Base-by-base conservation (phyloP, 2,113 vertebrate species). In the Corynorhinus townsendii region DNA sequence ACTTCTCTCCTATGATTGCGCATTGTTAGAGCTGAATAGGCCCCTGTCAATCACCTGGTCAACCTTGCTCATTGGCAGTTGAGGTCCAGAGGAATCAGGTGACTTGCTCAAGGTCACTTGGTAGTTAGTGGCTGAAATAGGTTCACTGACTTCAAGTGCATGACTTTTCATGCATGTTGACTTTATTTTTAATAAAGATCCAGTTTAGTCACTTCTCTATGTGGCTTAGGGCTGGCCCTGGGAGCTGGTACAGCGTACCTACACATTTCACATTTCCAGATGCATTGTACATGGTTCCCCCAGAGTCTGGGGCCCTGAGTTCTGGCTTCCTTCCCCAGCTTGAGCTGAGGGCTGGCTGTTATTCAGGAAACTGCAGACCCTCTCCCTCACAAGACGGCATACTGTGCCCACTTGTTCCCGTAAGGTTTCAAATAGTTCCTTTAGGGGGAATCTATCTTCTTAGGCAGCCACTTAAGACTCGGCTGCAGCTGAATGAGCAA, bases 371-470 rank as follows among this genome's bases (percentile, higher is more conserved):
- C 10, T 68, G 80, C 40, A 82, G 10, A 7, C 66, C 75, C 28
- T 87, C 19, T 80, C 7, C 26, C 20, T 87, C 96, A 95, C 77
- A 86, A 95, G 90, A 92, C 75, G 95, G 93, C 82, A n/a, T 40
- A 28, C 73, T 40, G 28, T 2, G 1, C 19, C 30, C 6, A 3
- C 4, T 19, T 33, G 38, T 40, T 43, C 35, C 56, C 11, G n/a
- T 45, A n/a, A 56, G 77, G 35, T 73, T 85, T 69, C 6, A 20
- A 14, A 52, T 15, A 47, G 7, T 62, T 49, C 11, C 40, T 45
- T 40, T 14, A 0, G 0, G 20, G 72, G 20, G 14, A 2, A 28
- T 15, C 20, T 30, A 24, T 77, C 56, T 91, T 52, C n/a, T 56
- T 40, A 11, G 0, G 45, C 0, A 22, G 30, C 28, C 66, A 59